Percentiles rank a stretch among this genome's conserved stretches.
These are phyloP conservation scores for Eulacestoma nigropectus DNA, from an alignment of 2,113 vertebrate species.

Conservation along the genomic window DNA sequence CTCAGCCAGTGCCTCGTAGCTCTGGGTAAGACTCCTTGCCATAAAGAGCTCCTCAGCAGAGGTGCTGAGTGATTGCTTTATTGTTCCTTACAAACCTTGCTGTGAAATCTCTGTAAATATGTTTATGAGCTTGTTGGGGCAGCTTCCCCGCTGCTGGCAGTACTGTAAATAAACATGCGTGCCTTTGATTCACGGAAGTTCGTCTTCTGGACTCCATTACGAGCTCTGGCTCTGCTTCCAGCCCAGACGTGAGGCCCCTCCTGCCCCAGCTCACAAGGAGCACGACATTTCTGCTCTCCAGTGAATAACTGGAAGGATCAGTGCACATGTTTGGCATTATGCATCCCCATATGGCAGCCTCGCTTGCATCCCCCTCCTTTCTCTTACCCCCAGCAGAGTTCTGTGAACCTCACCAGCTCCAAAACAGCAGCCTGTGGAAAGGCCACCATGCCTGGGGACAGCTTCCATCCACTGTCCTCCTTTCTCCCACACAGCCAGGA, in stretches of 20 bases:
- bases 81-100: slow-evolving; percentile 54
- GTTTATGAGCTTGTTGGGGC: slow-evolving; percentile 63
- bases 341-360: background rate
- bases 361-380: background rate
- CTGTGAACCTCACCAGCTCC: background rate
- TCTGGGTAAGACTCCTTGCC: background rate
- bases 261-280: background rate
- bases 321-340: slow-evolving; percentile 39
- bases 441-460: background rate
- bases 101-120: slow-evolving; percentile 62
- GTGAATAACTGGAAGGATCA: background rate
- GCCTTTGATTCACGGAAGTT: slow-evolving; percentile 62
- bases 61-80: slow-evolving; percentile 63
- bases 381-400: background rate
- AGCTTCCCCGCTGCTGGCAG: slow-evolving; percentile 18
- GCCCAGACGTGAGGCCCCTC: background rate
- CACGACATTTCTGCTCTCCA: background rate
- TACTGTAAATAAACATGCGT: slow-evolving; percentile 36
- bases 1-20: background rate
- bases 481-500: background rate
- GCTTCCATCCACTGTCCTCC: background rate
- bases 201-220: slow-evolving; percentile 40
- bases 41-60: slow-evolving; percentile 7
- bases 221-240: background rate
- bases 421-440: background rate